These are phyloP conservation scores for Ameiurus melas DNA, from an alignment of 2,113 vertebrate genomes.

Conservation along the genomic window DNA sequence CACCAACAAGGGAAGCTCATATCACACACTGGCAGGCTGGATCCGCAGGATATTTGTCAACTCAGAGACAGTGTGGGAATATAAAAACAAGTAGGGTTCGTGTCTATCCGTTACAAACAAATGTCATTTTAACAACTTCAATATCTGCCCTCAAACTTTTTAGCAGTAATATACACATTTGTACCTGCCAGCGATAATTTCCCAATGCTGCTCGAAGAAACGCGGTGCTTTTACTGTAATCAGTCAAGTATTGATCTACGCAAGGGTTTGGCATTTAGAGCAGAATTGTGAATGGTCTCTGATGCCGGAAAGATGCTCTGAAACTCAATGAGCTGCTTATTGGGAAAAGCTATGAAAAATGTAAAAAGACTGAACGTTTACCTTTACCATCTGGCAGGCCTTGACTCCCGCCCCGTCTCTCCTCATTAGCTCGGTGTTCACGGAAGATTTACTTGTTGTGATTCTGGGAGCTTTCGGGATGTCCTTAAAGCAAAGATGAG, in stretches of 20 bases:
- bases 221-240: background rate
- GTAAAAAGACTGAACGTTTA: conserved; percentile 65
- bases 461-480: conserved; percentile 76
- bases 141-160: conserved; percentile 8
- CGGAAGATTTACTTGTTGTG: conserved; percentile 67
- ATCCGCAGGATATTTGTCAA: conserved; percentile 30
- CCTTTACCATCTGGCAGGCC: conserved; percentile 75
- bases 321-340: conserved; percentile 56
- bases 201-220: background rate
- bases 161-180: conserved; percentile 5
- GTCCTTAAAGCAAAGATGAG: conserved; percentile 62
- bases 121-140: conserved; percentile 5
- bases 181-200: background rate
- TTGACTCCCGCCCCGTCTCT: conserved; percentile 65
- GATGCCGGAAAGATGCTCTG: conserved; percentile 43
- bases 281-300: conserved; percentile 41
- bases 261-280: conserved; percentile 2
- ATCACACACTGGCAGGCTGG: conserved; percentile 34
- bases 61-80: conserved; percentile 17
- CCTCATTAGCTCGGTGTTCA: conserved; percentile 64
- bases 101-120: conserved; percentile 14
- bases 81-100: conserved; percentile 4
- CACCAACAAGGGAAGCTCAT: conserved; percentile 15
- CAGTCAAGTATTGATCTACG: conserved; percentile 14
- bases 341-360: conserved; percentile 48